These are phyloP conservation scores for Drosophila mayri DNA, from an alignment of 1,140 invertebrate genomes.

Conservation along the genomic window DNA sequence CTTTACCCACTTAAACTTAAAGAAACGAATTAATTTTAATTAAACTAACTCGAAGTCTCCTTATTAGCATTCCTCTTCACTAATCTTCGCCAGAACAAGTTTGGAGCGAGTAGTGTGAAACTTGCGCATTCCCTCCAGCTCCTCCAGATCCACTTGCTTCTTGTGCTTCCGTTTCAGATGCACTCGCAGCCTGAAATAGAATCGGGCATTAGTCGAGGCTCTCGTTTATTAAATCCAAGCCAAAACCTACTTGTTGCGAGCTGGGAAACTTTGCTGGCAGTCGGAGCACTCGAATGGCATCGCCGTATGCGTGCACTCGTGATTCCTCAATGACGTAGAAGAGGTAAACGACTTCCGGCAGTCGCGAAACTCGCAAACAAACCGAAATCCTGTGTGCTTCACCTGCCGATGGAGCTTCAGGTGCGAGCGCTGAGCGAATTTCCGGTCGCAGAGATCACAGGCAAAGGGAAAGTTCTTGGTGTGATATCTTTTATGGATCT, in stretches of 20 bases:
- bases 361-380: slow-evolving; percentile 46
- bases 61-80: not conserved
- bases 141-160: slow-evolving; percentile 30
- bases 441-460: slow-evolving; percentile 91
- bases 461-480: slow-evolving; percentile 88
- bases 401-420: slow-evolving; percentile 60
- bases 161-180: slow-evolving; percentile 60
- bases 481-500: slow-evolving; percentile 88
- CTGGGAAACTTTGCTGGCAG: slow-evolving; percentile 60
- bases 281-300: slow-evolving; percentile 70
- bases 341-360: slow-evolving; percentile 66
- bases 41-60: no score
- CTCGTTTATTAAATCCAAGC: not conserved
- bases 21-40: not conserved
- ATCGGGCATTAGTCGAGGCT: not conserved
- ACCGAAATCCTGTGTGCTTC: slow-evolving; percentile 53
- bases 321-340: slow-evolving; percentile 55
- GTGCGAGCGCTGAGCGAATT: slow-evolving; percentile 89
- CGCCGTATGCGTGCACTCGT: slow-evolving; percentile 56
- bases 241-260: slow-evolving; percentile 60
- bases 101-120: slow-evolving; percentile 61
- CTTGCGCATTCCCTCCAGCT: slow-evolving; percentile 66
- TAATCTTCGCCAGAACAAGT: slow-evolving; percentile 41
- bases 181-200: slow-evolving; percentile 47
- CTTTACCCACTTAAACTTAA: not conserved